Percentiles rank a stretch among this genome's conserved stretches.
Evolutionary conservation across 2,888 invertebrate genomes (phyloP).

Genomic region (Campoplex nolae): DNA sequence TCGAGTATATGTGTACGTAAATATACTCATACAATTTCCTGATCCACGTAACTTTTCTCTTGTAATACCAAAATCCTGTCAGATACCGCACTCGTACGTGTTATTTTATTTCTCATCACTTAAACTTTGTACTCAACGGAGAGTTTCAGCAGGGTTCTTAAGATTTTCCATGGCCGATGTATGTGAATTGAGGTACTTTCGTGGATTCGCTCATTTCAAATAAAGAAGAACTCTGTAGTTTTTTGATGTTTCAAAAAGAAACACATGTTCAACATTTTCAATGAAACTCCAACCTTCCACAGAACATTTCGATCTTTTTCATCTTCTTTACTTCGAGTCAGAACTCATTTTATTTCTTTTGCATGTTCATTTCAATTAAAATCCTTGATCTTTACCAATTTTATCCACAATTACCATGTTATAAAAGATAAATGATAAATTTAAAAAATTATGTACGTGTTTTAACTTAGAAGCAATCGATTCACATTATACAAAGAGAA

Average conservation of each 20-base stretch:
- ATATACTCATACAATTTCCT: slow-evolving; percentile 1
- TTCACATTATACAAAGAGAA: too few relatives aligned
- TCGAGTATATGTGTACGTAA: slow-evolving; percentile 20
- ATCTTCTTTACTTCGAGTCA: not conserved
- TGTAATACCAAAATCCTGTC: slow-evolving; percentile 35
- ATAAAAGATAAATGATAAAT: not conserved
- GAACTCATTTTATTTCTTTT: not conserved
- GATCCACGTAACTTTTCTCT: slow-evolving; percentile 45
- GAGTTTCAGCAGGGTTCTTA: slow-evolving; percentile 25
- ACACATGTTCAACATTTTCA: not conserved
- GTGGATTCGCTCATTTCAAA: slow-evolving; percentile 48
- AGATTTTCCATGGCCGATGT: slow-evolving; percentile 42
- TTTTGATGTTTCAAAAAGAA: not conserved
- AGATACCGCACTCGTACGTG: slow-evolving; percentile 29
- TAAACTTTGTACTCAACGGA: slow-evolving; percentile 49
- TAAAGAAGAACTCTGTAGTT: slow-evolving; percentile 12
- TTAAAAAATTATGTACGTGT: not conserved
- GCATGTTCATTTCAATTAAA: not conserved
- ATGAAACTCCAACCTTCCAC: not conserved
- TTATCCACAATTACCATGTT: not conserved
- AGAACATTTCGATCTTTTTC: not conserved
- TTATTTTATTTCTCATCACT: slow-evolving; percentile 61
- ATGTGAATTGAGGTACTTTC: slow-evolving; percentile 5
- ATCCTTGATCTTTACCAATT: not conserved
- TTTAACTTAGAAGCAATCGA: too few relatives aligned